Percentiles rank a stretch among this genome's conserved stretches.
Evolutionary conservation across 2,888 invertebrate genomes (phyloP).

Genomic region (Allacma fusca): DNA sequence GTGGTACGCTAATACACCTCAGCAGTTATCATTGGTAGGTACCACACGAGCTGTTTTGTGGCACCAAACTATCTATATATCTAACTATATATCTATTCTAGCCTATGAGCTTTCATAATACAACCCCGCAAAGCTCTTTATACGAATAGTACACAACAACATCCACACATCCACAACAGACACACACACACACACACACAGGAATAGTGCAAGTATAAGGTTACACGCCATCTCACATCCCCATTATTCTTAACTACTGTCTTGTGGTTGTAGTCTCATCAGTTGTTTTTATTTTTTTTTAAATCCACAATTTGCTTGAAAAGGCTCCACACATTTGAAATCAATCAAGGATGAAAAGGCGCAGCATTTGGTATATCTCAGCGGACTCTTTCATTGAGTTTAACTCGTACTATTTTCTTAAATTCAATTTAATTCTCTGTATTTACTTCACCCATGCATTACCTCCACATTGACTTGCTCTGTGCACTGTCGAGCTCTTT

Average conservation of each 20-base stretch:
- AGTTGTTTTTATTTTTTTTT: neutral
- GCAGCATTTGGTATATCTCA: neutral
- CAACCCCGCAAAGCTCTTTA: no score
- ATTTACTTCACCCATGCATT: neutral
- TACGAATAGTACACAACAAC: no score
- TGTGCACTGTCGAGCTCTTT: neutral
- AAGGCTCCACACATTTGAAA: neutral
- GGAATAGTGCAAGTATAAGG: neutral
- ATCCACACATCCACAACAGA: neutral
- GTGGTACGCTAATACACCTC: conserved; percentile 41
- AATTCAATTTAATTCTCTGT: neutral
- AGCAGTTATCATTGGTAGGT: conserved; percentile 24
- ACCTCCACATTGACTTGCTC: neutral
- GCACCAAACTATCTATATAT: no score
- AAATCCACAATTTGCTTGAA: neutral
- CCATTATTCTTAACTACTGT: conserved; percentile 8
- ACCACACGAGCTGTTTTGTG: neutral
- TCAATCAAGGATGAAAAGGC: neutral
- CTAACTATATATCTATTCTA: no score
- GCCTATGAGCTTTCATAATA: no score
- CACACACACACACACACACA: neutral
- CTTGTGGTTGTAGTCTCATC: neutral
- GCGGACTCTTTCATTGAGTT: neutral
- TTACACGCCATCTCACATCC: neutral
- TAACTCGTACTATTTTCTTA: neutral